Conservation (phyloP, 64 coral and sea anemone species). For the Trachythela sp. region DNA sequence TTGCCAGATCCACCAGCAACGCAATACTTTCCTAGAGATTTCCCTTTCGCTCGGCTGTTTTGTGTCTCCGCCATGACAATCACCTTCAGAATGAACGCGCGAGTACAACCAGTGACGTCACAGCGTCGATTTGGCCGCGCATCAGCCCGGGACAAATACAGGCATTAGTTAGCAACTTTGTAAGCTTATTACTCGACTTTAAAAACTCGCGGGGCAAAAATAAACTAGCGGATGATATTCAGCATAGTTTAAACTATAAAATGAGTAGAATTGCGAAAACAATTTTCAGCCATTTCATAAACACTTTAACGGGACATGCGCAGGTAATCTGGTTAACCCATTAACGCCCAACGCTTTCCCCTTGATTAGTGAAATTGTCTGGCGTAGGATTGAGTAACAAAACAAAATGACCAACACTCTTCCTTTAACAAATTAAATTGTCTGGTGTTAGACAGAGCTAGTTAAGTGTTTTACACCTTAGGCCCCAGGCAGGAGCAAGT, state of each 20-base stretch:
- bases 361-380: no score
- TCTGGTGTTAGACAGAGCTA: no score
- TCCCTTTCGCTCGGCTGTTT: background rate
- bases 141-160: background rate
- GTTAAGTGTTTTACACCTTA: no score
- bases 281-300: no score
- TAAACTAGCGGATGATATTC: constrained; percentile 10
- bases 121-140: background rate
- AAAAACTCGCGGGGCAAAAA: background rate
- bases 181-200: background rate
- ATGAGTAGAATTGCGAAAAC: background rate
- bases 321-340: no score
- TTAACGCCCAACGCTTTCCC: no score
- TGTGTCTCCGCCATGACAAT: background rate
- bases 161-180: background rate
- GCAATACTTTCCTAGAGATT: background rate
- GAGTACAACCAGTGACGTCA: constrained; percentile 8
- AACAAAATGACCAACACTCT: no score
- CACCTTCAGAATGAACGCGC: background rate
- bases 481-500: no score
- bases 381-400: no score
- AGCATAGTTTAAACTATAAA: constrained; percentile 1
- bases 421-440: no score
- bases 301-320: no score
- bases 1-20: background rate